Percentiles rank a stretch among this genome's conserved stretches.
Evolutionary conservation across 2,113 vertebrate genomes (phyloP).

Genomic region (Hemibagrus wyckioides): DNA sequence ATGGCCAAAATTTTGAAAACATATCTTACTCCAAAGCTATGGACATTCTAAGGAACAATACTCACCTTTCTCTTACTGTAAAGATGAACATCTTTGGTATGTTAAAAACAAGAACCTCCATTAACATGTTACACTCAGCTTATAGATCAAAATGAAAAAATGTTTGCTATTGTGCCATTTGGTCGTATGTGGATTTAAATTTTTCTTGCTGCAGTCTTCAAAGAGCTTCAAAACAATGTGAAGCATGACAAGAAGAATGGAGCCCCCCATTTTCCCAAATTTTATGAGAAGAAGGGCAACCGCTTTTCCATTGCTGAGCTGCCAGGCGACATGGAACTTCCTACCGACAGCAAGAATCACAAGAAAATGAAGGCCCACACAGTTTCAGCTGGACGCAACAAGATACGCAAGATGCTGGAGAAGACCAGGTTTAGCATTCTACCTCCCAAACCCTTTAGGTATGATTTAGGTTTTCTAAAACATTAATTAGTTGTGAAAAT

Average conservation of each 20-base stretch:
- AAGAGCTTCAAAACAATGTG: constrained; percentile 90
- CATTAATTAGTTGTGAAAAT: background rate
- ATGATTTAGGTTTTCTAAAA: constrained; percentile 24
- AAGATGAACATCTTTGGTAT: constrained; percentile 99
- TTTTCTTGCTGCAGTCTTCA: constrained; percentile 80
- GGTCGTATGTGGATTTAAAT: background rate
- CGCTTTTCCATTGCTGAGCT: constrained; percentile 96
- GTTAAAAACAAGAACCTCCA: background rate
- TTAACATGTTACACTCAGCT: background rate
- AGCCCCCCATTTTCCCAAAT: constrained; percentile 91
- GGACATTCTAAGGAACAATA: constrained; percentile 93
- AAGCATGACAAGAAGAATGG: constrained; percentile 88
- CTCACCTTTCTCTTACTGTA: constrained; percentile 93
- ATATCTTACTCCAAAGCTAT: constrained; percentile 89
- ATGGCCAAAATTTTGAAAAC: constrained; percentile 97
- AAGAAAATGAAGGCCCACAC: constrained; percentile 96
- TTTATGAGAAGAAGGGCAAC: constrained; percentile 94
- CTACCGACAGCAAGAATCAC: constrained; percentile 86
- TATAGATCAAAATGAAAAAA: background rate
- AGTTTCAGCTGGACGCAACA: constrained; percentile 90
- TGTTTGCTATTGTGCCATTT: background rate
- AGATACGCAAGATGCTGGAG: constrained; percentile 95
- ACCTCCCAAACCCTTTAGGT: constrained; percentile 96
- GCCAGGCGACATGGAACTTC: constrained; percentile 88
- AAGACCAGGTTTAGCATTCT: constrained; percentile 96